Base-by-base conservation (phyloP, 1,140 invertebrate genomes). In the Drosophila funebris region DNA sequence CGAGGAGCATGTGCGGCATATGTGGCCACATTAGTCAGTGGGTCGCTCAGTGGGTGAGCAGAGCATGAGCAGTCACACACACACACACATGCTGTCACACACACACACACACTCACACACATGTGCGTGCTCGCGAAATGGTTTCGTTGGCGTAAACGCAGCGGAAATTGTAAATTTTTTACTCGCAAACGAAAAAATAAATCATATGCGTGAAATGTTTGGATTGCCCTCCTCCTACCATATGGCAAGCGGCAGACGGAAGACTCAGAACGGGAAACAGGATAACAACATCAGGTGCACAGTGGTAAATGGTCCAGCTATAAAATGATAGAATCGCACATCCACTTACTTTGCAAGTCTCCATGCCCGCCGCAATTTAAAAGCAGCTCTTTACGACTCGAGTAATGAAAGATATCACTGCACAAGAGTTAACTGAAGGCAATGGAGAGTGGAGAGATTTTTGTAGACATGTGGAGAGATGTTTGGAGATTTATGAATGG, bases 121-220 rank as follows among this genome's bases (percentile, higher is more conserved):
- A 53, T 27, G 54, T 58, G 63, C 46, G 29, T 67, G 69, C n/a
- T 52, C 54, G 63, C 62, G 58, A 68, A 58, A 73, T 73, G 63
- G 20, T 58, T 50, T 58, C 69, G 64, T 68, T 69, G 61, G 71
- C 24, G 71, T 62, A 73, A 73, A 73, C 71, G 71, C 71, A 73
- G 64, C 71, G 71, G 71, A 73, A 73, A 73, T 73, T 73, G 71
- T 73, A 73, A 69, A 73, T 69, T 73, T 69, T 73, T 71, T 71
- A 43, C 68, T 73, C 29, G 64, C 56, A 54, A 64, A 48, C 68
- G 41, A 73, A 69, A 61, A 69, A 73, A 73, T 73, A 69, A 73
- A 73, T 73, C 71, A 69, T 73, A 73, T 73, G 71, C 71, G 71
- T 73, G 48, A 69, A 73, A 73, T 73, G 71, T 69, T 73, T 69